Conservation (phyloP, 37 sponge, comb jelly and placozoan species). For the Ianthella basta region DNA sequence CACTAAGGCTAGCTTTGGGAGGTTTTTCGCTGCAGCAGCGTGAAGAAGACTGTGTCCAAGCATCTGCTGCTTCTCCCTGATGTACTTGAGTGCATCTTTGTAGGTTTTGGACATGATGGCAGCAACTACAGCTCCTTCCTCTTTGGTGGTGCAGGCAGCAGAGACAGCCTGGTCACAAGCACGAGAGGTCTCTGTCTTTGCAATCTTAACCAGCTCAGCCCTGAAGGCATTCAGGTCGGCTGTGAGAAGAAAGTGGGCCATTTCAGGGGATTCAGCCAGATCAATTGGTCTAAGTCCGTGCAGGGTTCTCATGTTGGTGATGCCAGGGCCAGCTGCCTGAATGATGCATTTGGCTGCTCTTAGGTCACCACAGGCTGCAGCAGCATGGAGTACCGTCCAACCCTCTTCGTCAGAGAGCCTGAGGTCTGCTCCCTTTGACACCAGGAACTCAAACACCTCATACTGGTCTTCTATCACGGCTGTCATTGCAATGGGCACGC, state of each 20-base stretch:
- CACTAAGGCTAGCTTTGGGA: constrained; percentile 46
- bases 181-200: not conserved
- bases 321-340: not conserved
- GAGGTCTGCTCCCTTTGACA: constrained; percentile 66
- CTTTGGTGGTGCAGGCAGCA: not conserved
- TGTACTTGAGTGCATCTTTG: not conserved
- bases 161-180: not conserved
- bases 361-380: constrained; percentile 68
- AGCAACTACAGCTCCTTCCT: not conserved
- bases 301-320: constrained; percentile 45
- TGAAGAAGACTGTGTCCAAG: constrained; percentile 55
- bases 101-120: not conserved
- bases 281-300: constrained; percentile 74
- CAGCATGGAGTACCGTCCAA: constrained; percentile 75
- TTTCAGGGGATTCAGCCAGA: constrained; percentile 64
- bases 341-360: constrained; percentile 63
- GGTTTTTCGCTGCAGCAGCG: constrained; percentile 73
- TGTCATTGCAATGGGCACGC: constrained; percentile 65
- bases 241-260: constrained; percentile 58
- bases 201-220: not conserved
- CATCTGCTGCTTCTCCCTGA: not conserved
- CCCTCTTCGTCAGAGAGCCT: constrained; percentile 50
- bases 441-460: constrained; percentile 50
- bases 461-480: constrained; percentile 65
- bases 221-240: constrained; percentile 52